Percentiles rank a stretch among this genome's conserved stretches.
phyloP scores from a whole-genome alignment of 2,113 vertebrate species.

The Zosterops japonicus region DNA sequence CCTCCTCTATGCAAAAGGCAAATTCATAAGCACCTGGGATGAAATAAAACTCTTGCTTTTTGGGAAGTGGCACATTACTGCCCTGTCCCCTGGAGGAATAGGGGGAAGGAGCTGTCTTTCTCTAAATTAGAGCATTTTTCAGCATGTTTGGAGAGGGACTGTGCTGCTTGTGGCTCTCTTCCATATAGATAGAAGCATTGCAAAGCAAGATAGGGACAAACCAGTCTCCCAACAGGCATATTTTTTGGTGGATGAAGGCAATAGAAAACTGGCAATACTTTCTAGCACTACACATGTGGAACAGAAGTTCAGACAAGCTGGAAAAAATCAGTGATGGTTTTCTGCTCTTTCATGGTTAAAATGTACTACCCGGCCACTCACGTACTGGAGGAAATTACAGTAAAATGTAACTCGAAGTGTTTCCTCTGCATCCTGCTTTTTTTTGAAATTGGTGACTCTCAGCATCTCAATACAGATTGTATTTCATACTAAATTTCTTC shows the following conservation, averaged over 20 bases:
- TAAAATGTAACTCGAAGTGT: neutral
- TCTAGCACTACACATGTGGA: neutral
- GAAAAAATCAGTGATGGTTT: neutral
- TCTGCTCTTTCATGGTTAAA: neutral
- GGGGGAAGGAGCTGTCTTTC: neutral
- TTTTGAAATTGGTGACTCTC: neutral
- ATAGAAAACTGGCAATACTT: neutral
- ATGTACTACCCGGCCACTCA: neutral
- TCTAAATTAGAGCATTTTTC: slow-evolving; percentile 23
- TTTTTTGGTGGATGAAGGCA: neutral
- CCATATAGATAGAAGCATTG: neutral
- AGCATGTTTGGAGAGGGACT: neutral
- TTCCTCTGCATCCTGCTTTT: neutral
- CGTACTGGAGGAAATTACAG: neutral
- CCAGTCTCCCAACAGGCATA: neutral
- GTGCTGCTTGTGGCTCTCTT: neutral
- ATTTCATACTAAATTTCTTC: neutral
- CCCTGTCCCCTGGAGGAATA: neutral
- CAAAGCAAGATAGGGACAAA: neutral
- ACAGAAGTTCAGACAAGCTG: neutral
- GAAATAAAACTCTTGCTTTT: neutral
- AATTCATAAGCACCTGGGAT: neutral
- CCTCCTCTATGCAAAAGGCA: neutral
- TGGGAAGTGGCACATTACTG: neutral
- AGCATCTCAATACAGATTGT: neutral